Evolutionary conservation across 2,888 invertebrate species (phyloP).

Genomic region (Tetranychus piercei): DNA sequence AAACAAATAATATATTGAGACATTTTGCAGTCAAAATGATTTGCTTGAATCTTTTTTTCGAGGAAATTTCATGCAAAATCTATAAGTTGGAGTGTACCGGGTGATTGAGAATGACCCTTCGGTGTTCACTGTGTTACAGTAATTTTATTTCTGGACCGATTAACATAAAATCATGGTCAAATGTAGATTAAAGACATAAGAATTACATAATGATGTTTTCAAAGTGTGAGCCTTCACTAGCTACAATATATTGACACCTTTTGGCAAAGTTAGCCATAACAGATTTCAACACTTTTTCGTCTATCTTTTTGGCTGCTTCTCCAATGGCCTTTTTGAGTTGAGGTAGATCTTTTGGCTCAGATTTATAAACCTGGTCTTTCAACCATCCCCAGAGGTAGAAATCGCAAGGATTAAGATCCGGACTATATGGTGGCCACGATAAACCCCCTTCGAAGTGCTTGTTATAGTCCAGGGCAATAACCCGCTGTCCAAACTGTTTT

Average conservation of each 20-base stretch:
- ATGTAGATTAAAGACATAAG: no score
- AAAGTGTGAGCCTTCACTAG: neutral
- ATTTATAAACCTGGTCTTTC: neutral
- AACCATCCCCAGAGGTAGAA: neutral
- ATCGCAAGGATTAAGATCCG: neutral
- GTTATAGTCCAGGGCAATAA: neutral
- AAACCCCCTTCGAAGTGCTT: neutral
- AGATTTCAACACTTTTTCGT: neutral
- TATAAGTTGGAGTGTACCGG: neutral
- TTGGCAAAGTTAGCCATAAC: neutral
- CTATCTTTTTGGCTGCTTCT: neutral
- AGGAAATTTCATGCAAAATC: neutral
- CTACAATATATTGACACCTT: neutral
- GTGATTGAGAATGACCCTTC: neutral
- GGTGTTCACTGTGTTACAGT: no score
- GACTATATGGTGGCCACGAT: neutral
- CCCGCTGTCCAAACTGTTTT: neutral
- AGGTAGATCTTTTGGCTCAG: neutral
- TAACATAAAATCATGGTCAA: no score
- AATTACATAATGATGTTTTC: constrained; percentile 7
- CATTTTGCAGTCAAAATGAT: neutral
- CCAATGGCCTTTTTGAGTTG: neutral
- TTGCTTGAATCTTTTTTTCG: neutral
- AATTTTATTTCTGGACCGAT: no score
- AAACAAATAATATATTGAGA: no score